Evolutionary conservation across 2,113 vertebrate species (phyloP), one percentile per base, ranked within the genome.

Genomic region (Grantiella picta): DNA sequence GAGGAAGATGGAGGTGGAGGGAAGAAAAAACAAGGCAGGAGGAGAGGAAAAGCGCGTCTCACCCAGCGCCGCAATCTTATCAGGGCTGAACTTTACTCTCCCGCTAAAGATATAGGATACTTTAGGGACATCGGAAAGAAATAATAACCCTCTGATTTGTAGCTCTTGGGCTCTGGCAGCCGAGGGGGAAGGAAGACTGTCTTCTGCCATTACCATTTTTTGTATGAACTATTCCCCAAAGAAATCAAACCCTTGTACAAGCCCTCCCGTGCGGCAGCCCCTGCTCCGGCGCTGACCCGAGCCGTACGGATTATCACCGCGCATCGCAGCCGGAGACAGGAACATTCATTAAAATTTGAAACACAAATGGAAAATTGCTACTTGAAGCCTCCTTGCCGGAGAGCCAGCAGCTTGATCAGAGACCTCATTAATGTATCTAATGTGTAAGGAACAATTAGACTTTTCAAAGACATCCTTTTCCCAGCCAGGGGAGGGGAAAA

Each of bases 261-360:
- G 83, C 92, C 91, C 93, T 71, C 59, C 56, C 38, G 93, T 33
- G 80, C 76, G 47, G 89, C 92, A 89, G 95, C 91, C 96, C 75
- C 77, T 91, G 96, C 91, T 96, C 94, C 65, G 20, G 53, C 15
- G 52, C 87, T 68, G 89, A 96, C 97, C 94, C 56, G 66, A 94
- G 73, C 87, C 23, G n/a, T 3, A 21, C 64, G 93, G 94, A 95
- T 96, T 94, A 95, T 94, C 91, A 75, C 91, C 61, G 86, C 70
- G 49, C 91, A 89, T 81, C 88, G 56, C 71, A 87, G 96, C 92
- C 97, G 44, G 94, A 97, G 97, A 98, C 92, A 84, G 95, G 90
- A 94, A 79, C 88, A 86, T 97, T 98, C 97, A 97, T 98, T 98
- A 98, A 98, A 97, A 97, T 97, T 97, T 98, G 97, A 98, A 97